These are phyloP conservation scores for Tricholaema leucomelas DNA, from an alignment of 2,113 vertebrate genomes.

Conservation along the genomic window DNA sequence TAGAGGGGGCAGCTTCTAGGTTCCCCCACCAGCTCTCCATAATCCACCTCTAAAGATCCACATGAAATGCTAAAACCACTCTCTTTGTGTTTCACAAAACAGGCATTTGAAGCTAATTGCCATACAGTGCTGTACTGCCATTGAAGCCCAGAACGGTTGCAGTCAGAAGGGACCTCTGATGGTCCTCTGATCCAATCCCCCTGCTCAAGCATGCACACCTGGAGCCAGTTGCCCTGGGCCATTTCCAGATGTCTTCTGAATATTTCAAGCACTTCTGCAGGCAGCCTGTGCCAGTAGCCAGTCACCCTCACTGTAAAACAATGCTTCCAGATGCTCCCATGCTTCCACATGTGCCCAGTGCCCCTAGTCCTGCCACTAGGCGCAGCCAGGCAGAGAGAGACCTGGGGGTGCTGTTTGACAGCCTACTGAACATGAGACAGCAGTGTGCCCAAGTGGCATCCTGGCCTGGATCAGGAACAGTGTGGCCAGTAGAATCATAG, in stretches of 20 bases:
- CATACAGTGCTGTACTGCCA: neutral
- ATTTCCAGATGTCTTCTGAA: too few relatives aligned
- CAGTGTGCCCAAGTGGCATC: too few relatives aligned
- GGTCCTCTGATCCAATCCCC: too few relatives aligned
- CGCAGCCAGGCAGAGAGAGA: too few relatives aligned
- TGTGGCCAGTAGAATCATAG: too few relatives aligned
- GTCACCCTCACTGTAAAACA: neutral
- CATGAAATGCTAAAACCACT: slow-evolving; percentile 13
- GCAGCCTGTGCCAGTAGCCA: neutral
- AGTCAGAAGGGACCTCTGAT: too few relatives aligned
- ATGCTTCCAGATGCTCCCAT: neutral
- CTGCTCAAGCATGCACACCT: too few relatives aligned
- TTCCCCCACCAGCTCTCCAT: neutral
- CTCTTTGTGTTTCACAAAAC: neutral
- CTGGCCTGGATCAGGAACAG: too few relatives aligned
- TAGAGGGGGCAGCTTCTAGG: neutral
- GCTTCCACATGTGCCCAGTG: rapidly evolving
- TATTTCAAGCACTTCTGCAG: neutral
- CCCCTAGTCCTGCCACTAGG: neutral
- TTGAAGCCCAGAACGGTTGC: too few relatives aligned
- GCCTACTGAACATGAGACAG: too few relatives aligned
- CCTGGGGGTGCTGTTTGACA: too few relatives aligned
- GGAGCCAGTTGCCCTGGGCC: too few relatives aligned
- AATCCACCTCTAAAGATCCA: slow-evolving; percentile 1
- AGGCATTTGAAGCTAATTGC: neutral